phyloP scores from a whole-genome alignment of 2,113 vertebrate species.

The Tylochromis polylepis region DNA sequence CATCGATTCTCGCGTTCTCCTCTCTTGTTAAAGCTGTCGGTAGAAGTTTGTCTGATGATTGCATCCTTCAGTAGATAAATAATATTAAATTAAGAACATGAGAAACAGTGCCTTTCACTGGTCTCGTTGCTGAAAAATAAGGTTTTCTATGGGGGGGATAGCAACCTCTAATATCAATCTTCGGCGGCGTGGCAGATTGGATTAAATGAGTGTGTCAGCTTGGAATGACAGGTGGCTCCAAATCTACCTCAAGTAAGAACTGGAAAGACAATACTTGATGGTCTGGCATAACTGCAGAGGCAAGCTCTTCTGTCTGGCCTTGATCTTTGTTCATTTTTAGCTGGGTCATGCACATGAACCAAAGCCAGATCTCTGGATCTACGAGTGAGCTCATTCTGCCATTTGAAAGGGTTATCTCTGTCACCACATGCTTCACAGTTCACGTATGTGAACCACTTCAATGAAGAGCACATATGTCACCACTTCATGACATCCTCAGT shows the following conservation, averaged over 20 bases:
- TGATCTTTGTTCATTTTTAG: conserved; percentile 27
- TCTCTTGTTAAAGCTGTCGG: background rate
- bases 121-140: background rate
- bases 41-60: background rate
- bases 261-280: background rate
- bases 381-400: background rate
- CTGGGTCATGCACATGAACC: background rate
- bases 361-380: background rate
- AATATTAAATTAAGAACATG: background rate
- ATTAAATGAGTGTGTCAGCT: background rate
- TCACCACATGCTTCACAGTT: conserved; percentile 8
- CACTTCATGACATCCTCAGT: background rate
- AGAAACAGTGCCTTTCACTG: background rate
- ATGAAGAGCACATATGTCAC: background rate
- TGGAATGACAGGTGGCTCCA: background rate
- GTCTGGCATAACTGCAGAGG: conserved; percentile 8
- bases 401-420: background rate
- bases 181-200: background rate
- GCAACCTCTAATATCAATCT: background rate
- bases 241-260: background rate
- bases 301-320: background rate
- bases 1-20: background rate
- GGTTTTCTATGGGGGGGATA: background rate
- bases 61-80: background rate
- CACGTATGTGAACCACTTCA: background rate